These are phyloP conservation scores for Philopotamus ludificatus DNA, from an alignment of 1,140 invertebrate species.

Conservation along the genomic window DNA sequence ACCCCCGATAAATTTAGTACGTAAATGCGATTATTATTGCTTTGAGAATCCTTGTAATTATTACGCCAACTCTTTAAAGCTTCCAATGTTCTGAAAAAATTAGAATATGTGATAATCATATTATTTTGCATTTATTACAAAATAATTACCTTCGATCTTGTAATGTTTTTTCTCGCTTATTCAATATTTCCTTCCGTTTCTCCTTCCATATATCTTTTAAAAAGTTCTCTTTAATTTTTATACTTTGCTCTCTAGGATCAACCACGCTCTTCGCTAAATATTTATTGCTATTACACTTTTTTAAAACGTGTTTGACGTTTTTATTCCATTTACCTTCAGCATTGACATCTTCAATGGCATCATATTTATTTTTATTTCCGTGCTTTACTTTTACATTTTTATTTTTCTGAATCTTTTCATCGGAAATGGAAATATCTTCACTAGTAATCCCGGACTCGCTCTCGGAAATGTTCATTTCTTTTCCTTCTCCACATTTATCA, in stretches of 20 bases:
- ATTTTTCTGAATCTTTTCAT: no score
- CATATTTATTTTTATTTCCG: neutral
- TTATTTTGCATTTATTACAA: neutral
- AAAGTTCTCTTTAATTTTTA: constrained; percentile 46
- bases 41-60: constrained; percentile 45
- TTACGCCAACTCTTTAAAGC: constrained; percentile 50
- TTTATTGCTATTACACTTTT: constrained; percentile 46
- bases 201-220: constrained; percentile 48
- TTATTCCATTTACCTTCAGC: constrained; percentile 2
- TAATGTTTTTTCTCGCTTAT: constrained; percentile 49
- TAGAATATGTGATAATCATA: constrained; percentile 4
- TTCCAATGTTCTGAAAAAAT: constrained; percentile 47
- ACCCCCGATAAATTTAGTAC: constrained; percentile 43
- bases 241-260: constrained; percentile 43
- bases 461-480: no score
- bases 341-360: neutral
- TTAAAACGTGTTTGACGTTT: neutral
- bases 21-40: constrained; percentile 43
- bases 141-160: constrained; percentile 49
- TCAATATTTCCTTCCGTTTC: constrained; percentile 49
- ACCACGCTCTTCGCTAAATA: constrained; percentile 45
- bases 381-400: neutral
- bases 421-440: no score
- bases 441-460: no score
- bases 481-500: no score